These are phyloP conservation scores for Araneus ventricosus DNA, from an alignment of 1,140 invertebrate species.

Conservation along the genomic window DNA sequence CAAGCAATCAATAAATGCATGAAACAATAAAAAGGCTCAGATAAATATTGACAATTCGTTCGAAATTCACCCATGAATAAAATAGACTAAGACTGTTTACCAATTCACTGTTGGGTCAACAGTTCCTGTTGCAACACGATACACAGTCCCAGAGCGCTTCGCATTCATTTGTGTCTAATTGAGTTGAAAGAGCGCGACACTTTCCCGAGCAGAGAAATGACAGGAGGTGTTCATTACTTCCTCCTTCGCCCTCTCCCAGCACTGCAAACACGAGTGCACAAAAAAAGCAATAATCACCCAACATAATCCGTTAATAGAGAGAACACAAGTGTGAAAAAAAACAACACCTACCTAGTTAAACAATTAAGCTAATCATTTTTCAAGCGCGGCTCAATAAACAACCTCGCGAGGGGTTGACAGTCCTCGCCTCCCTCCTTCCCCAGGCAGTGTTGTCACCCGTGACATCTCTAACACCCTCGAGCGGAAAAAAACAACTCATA, in stretches of 20 bases:
- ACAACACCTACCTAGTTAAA: slow-evolving; percentile 24
- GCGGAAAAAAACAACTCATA: slow-evolving; percentile 1
- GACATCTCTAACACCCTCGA: slow-evolving; percentile 29
- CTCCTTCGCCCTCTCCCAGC: neutral
- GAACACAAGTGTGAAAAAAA: neutral
- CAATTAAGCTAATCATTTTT: slow-evolving; percentile 41
- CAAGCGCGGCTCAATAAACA: slow-evolving; percentile 7
- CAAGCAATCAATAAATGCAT: too few species aligned
- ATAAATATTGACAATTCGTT: too few species aligned
- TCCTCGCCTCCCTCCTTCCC: neutral
- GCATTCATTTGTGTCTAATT: slow-evolving; percentile 1
- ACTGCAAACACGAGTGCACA: neutral
- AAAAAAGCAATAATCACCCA: neutral
- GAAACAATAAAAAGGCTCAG: too few species aligned
- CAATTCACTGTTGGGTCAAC: too few species aligned
- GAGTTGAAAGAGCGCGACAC: neutral
- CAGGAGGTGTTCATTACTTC: neutral
- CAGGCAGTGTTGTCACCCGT: neutral
- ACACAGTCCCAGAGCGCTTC: neutral
- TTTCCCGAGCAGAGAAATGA: neutral
- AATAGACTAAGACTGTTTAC: too few species aligned
- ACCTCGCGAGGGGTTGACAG: neutral
- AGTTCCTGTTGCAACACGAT: too few species aligned
- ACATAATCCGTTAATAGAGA: slow-evolving; percentile 18
- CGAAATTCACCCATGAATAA: too few species aligned